Evolutionary conservation across 1,140 invertebrate species (phyloP).

Genomic region (Drosophila sturtevanti): DNA sequence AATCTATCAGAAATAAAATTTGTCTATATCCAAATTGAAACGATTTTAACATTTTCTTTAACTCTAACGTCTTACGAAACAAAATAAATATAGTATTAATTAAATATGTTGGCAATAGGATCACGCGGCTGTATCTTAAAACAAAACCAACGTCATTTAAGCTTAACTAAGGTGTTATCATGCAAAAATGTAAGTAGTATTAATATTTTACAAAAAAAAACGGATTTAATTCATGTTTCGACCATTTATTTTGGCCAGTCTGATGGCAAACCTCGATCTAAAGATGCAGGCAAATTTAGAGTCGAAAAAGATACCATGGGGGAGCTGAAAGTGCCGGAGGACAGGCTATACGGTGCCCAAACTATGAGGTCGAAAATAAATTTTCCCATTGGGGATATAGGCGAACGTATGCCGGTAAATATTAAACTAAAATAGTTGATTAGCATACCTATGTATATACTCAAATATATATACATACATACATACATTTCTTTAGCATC

Average conservation of each 20-base stretch:
- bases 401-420: conserved; percentile 95
- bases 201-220: background rate
- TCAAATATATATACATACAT: no score
- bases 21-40: conserved; percentile 10
- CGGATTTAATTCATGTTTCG: background rate
- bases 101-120: conserved; percentile 25
- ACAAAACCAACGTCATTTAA: background rate
- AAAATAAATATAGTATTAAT: background rate
- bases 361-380: conserved; percentile 97
- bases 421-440: background rate
- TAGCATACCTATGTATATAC: no score
- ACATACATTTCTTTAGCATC: background rate
- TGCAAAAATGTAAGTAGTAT: conserved; percentile 9
- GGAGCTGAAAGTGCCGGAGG: conserved; percentile 94
- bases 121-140: background rate
- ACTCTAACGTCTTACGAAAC: background rate
- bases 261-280: background rate
- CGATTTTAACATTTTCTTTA: background rate
- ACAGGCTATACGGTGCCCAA: conserved; percentile 98
- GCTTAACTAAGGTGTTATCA: background rate
- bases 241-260: background rate
- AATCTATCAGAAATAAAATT: conserved; percentile 9
- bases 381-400: conserved; percentile 97
- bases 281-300: conserved; percentile 82
- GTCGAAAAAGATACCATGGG: conserved; percentile 96